phyloP scores from a whole-genome alignment of 1,140 invertebrate species.

The Scaptomyza montana region DNA sequence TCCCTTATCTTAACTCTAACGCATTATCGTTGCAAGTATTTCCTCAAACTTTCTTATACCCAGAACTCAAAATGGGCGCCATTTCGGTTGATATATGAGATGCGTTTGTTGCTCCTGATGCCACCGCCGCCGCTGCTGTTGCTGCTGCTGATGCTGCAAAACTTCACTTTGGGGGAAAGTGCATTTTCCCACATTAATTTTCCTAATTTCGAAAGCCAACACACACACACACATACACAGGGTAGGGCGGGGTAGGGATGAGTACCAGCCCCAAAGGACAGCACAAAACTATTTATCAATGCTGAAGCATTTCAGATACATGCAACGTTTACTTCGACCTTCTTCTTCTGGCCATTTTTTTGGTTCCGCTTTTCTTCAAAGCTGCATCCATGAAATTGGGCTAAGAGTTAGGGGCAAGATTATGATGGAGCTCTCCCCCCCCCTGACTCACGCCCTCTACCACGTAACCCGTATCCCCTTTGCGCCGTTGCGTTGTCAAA shows the following conservation, averaged over 20 bases:
- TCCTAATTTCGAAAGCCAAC: slow-evolving; percentile 77
- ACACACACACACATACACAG: slow-evolving; percentile 39
- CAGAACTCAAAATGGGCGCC: slow-evolving; percentile 14
- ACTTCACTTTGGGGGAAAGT: slow-evolving; percentile 59
- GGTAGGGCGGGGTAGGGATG: not conserved
- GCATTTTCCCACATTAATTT: slow-evolving; percentile 83
- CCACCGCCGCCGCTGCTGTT: not conserved
- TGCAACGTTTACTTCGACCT: slow-evolving; percentile 60
- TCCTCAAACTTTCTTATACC: slow-evolving; percentile 5
- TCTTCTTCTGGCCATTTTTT: not conserved
- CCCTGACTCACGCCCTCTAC: not conserved
- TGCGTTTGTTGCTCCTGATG: slow-evolving; percentile 50
- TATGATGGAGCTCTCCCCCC: slow-evolving; percentile 64
- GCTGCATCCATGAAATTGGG: slow-evolving; percentile 41
- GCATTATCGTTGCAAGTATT: not conserved
- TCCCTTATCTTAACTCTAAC: not conserved
- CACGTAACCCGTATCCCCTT: not conserved
- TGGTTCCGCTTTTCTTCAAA: slow-evolving; percentile 19
- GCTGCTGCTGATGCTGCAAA: slow-evolving; percentile 21
- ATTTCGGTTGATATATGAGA: slow-evolving; percentile 62
- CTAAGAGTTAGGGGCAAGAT: slow-evolving; percentile 46
- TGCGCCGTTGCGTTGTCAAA: slow-evolving; percentile 61
- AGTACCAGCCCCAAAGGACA: slow-evolving; percentile 55
- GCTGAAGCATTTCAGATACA: slow-evolving; percentile 71
- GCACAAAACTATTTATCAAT: slow-evolving; percentile 82